Evolutionary conservation across 2,113 vertebrate species (phyloP).

Genomic region (Himantopus leucocephalus): DNA sequence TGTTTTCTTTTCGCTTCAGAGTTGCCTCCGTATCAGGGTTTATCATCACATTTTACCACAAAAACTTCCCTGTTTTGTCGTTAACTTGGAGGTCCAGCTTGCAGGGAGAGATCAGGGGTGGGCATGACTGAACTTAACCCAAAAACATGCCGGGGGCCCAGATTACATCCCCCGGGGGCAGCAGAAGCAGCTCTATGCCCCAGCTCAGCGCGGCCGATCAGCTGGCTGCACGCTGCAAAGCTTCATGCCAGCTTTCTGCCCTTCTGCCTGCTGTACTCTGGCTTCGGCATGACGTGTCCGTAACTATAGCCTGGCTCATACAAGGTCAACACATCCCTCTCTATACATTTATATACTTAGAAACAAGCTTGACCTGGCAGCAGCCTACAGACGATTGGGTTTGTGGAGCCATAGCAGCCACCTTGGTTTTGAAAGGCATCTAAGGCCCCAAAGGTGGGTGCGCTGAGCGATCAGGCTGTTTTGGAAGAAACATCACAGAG

Average conservation of each 20-base stretch:
- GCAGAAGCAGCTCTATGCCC: background rate
- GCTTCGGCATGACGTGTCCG: fast-evolving
- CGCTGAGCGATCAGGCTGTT: fast-evolving
- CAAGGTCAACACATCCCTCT: background rate
- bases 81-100: background rate
- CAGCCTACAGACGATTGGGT: background rate
- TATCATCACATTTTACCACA: background rate
- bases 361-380: background rate
- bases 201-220: fast-evolving
- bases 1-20: background rate
- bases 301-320: background rate
- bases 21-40: fast-evolving
- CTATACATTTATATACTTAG: fast-evolving
- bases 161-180: background rate
- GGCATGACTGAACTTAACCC: fast-evolving
- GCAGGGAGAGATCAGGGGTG: background rate
- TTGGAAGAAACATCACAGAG: background rate
- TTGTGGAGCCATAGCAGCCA: background rate
- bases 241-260: background rate
- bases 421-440: fast-evolving
- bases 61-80: background rate
- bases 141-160: background rate
- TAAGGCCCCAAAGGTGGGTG: background rate
- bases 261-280: fast-evolving
- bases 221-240: background rate